These are phyloP conservation scores for Leucophenga montana DNA, from an alignment of 2,888 invertebrate genomes.

Conservation along the genomic window DNA sequence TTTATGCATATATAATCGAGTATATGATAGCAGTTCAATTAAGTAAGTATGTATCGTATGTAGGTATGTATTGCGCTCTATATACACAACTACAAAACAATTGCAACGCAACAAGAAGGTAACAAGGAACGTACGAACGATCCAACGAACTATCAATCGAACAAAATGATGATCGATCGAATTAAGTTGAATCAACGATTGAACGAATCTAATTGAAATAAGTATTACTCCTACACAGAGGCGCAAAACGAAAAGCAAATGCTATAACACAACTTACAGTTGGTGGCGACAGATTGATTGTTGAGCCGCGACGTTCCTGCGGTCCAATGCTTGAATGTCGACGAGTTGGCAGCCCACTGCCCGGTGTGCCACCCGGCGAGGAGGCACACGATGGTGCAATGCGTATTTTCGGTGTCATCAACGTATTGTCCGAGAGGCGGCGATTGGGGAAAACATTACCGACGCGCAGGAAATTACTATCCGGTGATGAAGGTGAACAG, in stretches of 20 bases:
- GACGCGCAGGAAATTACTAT: slow-evolving; percentile 90
- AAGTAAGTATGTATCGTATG: slow-evolving; percentile 1
- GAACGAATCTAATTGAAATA: not conserved
- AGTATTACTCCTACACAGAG: not conserved
- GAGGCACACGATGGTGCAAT: slow-evolving; percentile 92
- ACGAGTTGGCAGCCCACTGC: slow-evolving; percentile 84
- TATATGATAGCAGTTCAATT: not conserved
- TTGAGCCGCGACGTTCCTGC: slow-evolving; percentile 88
- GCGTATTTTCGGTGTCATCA: slow-evolving; percentile 91
- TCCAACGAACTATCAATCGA: not conserved
- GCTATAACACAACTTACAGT: slow-evolving; percentile 78
- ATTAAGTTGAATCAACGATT: not conserved
- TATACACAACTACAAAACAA: slow-evolving; percentile 5
- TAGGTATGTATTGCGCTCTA: not conserved
- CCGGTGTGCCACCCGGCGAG: slow-evolving; percentile 82
- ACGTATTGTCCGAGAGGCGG: slow-evolving; percentile 91
- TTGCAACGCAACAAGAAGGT: not conserved
- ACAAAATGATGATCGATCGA: not conserved
- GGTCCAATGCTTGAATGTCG: slow-evolving; percentile 94
- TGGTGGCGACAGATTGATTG: slow-evolving; percentile 89
- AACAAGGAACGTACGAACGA: not conserved
- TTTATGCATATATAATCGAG: not conserved
- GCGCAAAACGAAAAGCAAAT: slow-evolving; percentile 12
- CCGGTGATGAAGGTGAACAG: slow-evolving; percentile 87
- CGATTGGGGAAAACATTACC: slow-evolving; percentile 87